These are phyloP conservation scores for Falcunculus frontatus DNA, from an alignment of 2,113 vertebrate species.

Conservation along the genomic window DNA sequence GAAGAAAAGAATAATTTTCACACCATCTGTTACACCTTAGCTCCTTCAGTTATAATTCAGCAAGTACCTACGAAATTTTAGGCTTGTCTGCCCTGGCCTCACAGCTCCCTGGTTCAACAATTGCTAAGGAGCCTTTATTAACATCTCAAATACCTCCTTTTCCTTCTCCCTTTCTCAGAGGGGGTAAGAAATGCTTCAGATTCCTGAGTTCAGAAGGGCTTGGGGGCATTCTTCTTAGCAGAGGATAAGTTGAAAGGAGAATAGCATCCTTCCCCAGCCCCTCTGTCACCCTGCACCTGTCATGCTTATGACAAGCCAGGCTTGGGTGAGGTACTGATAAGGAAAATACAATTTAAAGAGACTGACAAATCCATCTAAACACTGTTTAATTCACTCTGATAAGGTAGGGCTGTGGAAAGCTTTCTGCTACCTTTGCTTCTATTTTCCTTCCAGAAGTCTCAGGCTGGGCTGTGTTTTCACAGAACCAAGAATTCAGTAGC, in stretches of 20 bases:
- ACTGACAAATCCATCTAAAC: not conserved
- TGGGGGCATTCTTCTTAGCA: not conserved
- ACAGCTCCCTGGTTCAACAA: conserved; percentile 18
- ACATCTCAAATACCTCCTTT: conserved; percentile 10
- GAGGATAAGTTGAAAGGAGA: not conserved
- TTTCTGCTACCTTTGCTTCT: not conserved
- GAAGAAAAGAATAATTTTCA: not conserved
- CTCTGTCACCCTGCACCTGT: not conserved
- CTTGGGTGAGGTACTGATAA: not conserved
- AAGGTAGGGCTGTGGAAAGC: not conserved
- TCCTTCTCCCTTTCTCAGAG: conserved; percentile 27
- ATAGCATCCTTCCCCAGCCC: not conserved
- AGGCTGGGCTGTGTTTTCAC: not conserved
- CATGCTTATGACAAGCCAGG: not conserved
- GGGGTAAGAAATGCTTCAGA: conserved; percentile 54
- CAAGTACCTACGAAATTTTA: not conserved
- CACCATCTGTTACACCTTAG: not conserved
- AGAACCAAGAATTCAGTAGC: not conserved
- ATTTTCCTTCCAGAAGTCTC: not conserved
- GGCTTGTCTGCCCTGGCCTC: not conserved
- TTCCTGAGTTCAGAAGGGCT: conserved; percentile 56
- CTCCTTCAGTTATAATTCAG: not conserved
- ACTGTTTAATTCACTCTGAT: not conserved
- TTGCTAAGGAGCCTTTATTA: conserved; percentile 35
- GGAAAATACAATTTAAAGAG: not conserved